Base-by-base conservation (phyloP, 2,113 vertebrate species). In the Rhegmatorhina hoffmannsi region DNA sequence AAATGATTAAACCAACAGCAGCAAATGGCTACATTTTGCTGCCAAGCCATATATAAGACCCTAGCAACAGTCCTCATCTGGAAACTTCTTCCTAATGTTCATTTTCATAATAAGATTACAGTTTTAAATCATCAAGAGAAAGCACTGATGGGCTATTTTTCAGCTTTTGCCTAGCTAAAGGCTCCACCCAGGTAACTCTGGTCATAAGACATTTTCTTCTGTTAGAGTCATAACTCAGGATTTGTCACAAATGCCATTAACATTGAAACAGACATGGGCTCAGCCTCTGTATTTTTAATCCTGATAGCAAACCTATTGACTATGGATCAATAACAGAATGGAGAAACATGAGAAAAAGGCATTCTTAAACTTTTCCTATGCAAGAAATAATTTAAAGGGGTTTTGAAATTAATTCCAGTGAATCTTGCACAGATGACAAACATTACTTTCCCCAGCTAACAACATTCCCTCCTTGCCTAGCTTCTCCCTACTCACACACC, bases 201-300 rank as follows among this genome's bases (percentile, higher is more conserved):
- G 85, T 96, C 82, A 84, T 93, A 80, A 95, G 82, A 83, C 75
- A 93, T 96, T 94, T 96, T 95, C 82, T 90, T 83, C 88, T 95
- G 58, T 70, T 91, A 36, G 62, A 95, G 88, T 95, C 87, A 92
- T 96, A 90, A 89, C 69, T 96, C 85, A 53, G 85, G 81, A 92
- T 95, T 72, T 95, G 94, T 96, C 87, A 94, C 79, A 95, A 94
- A 90, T 90, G 94, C 79, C 79, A 78, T 78, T 90, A 93, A 64
- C 36, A 0, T 44, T 33, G 76, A 93, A 86, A 81, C 59, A 88
- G 90, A 82, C 59, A 8, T 29, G 72, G 79, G 31, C 80, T 89
- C 60, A 64, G 28, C 46, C 93, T 90, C 38, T 40, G 92, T 84
- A 21, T 81, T 95, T 83, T 87, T 96, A 84, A 92, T 94, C 55